phyloP scores from a whole-genome alignment of 2,113 vertebrate species.

The Aldabrachelys gigantea region DNA sequence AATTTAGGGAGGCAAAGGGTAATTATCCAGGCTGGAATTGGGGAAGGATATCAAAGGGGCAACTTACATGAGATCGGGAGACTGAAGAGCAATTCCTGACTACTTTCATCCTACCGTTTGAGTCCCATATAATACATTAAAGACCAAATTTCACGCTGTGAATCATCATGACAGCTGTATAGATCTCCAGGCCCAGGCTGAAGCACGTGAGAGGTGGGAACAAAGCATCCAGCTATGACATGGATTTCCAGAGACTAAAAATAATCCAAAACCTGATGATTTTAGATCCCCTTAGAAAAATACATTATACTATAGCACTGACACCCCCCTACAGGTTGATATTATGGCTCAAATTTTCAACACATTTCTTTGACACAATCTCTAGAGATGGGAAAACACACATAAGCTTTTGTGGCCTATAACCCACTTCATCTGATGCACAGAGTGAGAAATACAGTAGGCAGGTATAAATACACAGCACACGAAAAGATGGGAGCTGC shows the following conservation, averaged over 20 bases:
- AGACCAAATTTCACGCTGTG: not conserved
- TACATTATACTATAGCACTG: not conserved
- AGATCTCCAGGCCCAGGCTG: not conserved
- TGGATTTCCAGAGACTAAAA: not conserved
- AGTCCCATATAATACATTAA: not conserved
- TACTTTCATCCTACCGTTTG: not conserved
- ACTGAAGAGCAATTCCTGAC: not conserved
- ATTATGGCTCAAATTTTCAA: not conserved
- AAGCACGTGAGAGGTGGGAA: not conserved
- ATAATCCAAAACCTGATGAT: not conserved
- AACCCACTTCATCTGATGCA: too few species aligned
- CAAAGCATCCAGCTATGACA: not conserved
- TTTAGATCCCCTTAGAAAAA: not conserved
- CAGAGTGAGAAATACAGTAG: too few species aligned
- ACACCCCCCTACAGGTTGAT: not conserved
- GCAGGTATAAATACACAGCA: too few species aligned
- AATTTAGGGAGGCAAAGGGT: not conserved
- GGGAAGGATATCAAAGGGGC: not conserved
- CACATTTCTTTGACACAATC: not conserved
- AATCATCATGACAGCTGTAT: not conserved
- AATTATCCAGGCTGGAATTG: not conserved
- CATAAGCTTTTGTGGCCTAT: too few species aligned
- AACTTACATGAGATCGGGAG: not conserved
- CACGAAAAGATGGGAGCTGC: too few species aligned
- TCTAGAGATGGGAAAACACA: not conserved